These are phyloP conservation scores for Limulus polyphemus DNA, from an alignment of 2,888 invertebrate species.

Conservation along the genomic window DNA sequence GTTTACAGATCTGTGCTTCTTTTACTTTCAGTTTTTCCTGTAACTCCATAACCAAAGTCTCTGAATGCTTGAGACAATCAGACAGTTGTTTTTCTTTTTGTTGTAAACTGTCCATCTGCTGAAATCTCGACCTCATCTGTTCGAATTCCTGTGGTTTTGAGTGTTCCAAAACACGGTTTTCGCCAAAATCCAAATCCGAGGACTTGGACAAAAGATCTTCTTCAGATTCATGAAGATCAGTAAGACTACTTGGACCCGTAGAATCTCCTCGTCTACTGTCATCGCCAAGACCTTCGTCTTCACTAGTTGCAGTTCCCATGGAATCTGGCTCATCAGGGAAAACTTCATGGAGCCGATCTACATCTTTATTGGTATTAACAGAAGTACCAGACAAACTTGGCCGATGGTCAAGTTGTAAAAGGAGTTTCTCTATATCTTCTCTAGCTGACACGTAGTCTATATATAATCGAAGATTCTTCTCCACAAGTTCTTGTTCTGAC, in stretches of 20 bases:
- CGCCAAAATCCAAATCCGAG: neutral
- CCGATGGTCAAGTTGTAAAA: neutral
- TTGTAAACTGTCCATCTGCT: neutral
- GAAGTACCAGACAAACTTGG: too few relatives aligned
- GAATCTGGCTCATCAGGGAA: constrained; percentile 8
- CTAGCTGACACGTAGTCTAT: constrained; percentile 1
- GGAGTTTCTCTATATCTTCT: constrained; percentile 1
- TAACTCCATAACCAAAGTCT: neutral
- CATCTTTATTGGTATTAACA: too few relatives aligned
- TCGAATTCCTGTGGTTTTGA: neutral
- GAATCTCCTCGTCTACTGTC: constrained; percentile 19
- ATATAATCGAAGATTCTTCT: constrained; percentile 2
- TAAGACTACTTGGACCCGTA: constrained; percentile 22
- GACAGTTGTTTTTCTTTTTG: constrained; percentile 2
- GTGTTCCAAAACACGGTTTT: neutral
- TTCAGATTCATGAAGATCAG: constrained; percentile 15
- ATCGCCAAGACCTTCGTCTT: constrained; percentile 24
- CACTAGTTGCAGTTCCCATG: constrained; percentile 15
- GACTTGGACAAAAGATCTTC: constrained; percentile 2
- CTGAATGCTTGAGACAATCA: constrained; percentile 11
- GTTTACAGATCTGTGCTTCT: neutral
- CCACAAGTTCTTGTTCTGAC: constrained; percentile 3
- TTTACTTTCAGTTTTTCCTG: neutral
- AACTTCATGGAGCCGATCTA: too few relatives aligned
- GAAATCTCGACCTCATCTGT: neutral